Conservation (phyloP, 2,113 vertebrate genomes). For the Gallinago undulata region DNA sequence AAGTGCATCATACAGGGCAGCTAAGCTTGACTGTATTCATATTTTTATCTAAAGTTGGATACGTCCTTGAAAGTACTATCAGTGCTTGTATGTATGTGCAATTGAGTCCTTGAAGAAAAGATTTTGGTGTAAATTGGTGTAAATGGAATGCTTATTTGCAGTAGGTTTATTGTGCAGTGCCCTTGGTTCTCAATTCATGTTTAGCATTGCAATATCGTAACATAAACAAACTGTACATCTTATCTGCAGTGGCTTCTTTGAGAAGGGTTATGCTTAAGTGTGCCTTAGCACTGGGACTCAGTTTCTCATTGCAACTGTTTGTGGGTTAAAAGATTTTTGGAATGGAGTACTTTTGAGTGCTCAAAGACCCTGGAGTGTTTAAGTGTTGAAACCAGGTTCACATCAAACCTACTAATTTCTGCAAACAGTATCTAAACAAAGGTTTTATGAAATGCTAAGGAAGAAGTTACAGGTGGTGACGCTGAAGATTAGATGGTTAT, state of each 20-base stretch:
- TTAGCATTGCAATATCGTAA: neutral
- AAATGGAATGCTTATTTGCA: neutral
- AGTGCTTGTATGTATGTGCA: neutral
- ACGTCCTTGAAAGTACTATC: neutral
- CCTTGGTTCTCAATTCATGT: neutral
- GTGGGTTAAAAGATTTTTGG: neutral
- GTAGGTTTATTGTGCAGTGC: neutral
- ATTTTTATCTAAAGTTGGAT: neutral
- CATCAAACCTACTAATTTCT: neutral
- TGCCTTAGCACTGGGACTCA: neutral
- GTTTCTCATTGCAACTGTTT: neutral
- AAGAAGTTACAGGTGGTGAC: neutral
- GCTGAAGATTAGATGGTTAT: neutral
- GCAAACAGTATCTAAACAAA: neutral
- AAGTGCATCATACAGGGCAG: neutral
- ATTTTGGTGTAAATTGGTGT: neutral
- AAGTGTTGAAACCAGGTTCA: neutral
- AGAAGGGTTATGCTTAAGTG: neutral
- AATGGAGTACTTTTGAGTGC: neutral
- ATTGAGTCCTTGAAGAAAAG: neutral
- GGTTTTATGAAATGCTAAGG: neutral
- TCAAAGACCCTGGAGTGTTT: neutral
- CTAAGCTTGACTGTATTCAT: neutral
- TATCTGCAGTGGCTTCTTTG: neutral
- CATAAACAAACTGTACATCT: neutral